A percentile compares a stretch with the other conserved stretches of the same genome.
phyloP scores from a whole-genome alignment of 2,113 vertebrate species.

The Grantiella picta region DNA sequence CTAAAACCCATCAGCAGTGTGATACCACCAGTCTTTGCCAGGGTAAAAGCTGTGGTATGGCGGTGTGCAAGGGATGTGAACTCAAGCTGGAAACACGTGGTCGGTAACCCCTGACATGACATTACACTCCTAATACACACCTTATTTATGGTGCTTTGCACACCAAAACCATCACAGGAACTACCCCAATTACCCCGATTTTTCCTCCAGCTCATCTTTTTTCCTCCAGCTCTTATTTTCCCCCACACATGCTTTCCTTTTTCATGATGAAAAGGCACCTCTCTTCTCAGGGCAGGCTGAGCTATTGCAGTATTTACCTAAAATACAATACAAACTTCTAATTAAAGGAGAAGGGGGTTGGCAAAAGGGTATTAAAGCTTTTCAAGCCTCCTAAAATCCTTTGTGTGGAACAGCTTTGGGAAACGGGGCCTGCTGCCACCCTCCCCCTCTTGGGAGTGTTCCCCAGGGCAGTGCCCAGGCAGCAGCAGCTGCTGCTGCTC shows the following conservation, averaged over 20 bases:
- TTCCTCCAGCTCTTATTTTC: neutral
- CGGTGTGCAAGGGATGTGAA: rapidly evolving
- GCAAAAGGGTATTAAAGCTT: neutral
- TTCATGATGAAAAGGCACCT: neutral
- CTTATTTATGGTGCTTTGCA: neutral
- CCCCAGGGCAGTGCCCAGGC: slow-evolving; percentile 54
- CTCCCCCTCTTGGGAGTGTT: slow-evolving; percentile 23
- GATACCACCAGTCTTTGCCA: neutral
- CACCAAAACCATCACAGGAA: neutral
- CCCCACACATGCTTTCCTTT: neutral
- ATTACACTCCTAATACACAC: rapidly evolving
- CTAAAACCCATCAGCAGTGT: neutral
- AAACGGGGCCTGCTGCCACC: neutral
- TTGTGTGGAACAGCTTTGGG: slow-evolving; percentile 37
- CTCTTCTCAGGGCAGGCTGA: neutral
- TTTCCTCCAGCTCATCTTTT: neutral
- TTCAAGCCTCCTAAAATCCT: slow-evolving; percentile 2
- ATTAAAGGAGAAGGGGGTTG: neutral
- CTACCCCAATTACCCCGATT: rapidly evolving
- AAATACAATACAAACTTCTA: neutral
- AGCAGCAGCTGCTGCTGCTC: slow-evolving; percentile 54
- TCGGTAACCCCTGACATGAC: neutral
- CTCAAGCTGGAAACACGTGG: rapidly evolving
- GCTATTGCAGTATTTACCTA: neutral
- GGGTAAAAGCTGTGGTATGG: neutral